Evolutionary conservation across 2,888 invertebrate genomes (phyloP).

Genomic region (Diarsia dahlii): DNA sequence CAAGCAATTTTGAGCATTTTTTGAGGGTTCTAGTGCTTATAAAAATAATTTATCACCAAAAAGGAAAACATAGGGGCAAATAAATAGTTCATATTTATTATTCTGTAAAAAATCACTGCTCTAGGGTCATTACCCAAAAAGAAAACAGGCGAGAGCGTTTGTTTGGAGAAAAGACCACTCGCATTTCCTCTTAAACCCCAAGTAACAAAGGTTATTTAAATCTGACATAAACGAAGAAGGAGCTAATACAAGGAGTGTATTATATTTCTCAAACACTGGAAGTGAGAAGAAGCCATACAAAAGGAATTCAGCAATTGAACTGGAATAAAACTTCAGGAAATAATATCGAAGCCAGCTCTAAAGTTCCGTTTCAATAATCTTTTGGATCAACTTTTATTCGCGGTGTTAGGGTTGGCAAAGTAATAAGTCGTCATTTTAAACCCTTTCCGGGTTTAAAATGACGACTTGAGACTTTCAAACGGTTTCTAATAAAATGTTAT

Average conservation of each 20-base stretch:
- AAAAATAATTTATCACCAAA: too few species aligned
- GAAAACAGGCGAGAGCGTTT: too few species aligned
- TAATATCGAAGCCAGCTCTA: constrained; percentile 28
- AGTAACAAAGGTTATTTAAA: too few species aligned
- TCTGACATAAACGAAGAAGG: not conserved
- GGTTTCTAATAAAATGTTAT: constrained; percentile 30
- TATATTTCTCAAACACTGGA: not conserved
- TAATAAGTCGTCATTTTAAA: too few species aligned
- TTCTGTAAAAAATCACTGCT: too few species aligned
- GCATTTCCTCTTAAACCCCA: too few species aligned
- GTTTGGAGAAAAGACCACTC: too few species aligned
- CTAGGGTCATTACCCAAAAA: too few species aligned
- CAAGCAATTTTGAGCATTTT: too few species aligned
- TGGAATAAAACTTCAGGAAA: constrained; percentile 29
- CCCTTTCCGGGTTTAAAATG: constrained; percentile 42
- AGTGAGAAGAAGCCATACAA: not conserved
- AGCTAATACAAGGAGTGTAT: not conserved
- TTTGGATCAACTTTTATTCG: constrained; percentile 38
- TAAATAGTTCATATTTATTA: too few species aligned
- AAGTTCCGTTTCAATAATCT: constrained; percentile 51
- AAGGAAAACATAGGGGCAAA: too few species aligned
- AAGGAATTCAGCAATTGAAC: constrained; percentile 10
- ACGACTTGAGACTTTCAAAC: constrained; percentile 26
- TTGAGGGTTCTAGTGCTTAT: too few species aligned
- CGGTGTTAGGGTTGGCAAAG: constrained; percentile 27